Percentiles rank a stretch among this genome's conserved stretches.
These are phyloP conservation scores for Labeo catla DNA, from an alignment of 2,113 vertebrate genomes.

Conservation along the genomic window DNA sequence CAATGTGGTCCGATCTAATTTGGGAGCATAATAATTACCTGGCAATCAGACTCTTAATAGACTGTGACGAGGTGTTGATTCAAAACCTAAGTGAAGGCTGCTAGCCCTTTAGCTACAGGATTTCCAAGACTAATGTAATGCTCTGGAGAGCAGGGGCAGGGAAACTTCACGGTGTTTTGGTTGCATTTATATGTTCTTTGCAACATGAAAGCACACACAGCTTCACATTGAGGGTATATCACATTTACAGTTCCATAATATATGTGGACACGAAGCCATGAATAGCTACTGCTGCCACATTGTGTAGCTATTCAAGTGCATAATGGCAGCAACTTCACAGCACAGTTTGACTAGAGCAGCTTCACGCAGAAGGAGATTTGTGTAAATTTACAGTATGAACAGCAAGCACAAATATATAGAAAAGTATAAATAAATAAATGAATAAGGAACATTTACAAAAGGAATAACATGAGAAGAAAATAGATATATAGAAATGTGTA, in stretches of 20 bases:
- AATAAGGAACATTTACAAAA: too few relatives aligned
- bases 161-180: slow-evolving; percentile 26
- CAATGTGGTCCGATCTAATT: slow-evolving; percentile 59
- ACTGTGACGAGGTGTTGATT: slow-evolving; percentile 63
- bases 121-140: slow-evolving; percentile 49
- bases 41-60: slow-evolving; percentile 60
- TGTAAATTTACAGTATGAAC: neutral
- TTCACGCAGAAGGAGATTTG: neutral
- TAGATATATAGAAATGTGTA: too few relatives aligned
- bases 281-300: neutral
- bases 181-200: slow-evolving; percentile 40
- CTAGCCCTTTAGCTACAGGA: slow-evolving; percentile 52
- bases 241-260: neutral
- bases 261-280: neutral
- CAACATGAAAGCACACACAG: slow-evolving; percentile 36
- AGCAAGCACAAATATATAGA: too few relatives aligned
- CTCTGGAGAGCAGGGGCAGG: slow-evolving; percentile 45
- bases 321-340: neutral
- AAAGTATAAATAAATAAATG: too few relatives aligned
- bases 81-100: slow-evolving; percentile 42
- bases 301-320: neutral
- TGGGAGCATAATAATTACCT: slow-evolving; percentile 60
- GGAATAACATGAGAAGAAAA: too few relatives aligned
- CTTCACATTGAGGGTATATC: neutral
- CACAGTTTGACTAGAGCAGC: neutral